Evolutionary conservation across 2,113 vertebrate species (phyloP).

Genomic region (Ctenomys sociabilis): DNA sequence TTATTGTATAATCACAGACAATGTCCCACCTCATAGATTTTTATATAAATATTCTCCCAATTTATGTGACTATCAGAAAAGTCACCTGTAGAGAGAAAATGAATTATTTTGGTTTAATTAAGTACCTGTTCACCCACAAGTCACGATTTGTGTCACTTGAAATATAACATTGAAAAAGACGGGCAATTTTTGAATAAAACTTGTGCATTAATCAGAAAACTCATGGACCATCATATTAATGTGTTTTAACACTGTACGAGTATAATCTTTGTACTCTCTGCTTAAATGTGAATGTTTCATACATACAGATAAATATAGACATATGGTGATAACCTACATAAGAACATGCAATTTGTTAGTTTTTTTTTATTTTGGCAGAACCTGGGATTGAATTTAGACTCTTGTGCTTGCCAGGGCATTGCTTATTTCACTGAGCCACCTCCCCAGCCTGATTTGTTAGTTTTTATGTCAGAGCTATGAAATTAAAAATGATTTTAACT

Average conservation of each 20-base stretch:
- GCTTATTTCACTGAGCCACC: too few species aligned
- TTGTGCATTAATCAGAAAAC: not conserved
- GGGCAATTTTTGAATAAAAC: not conserved
- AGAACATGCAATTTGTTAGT: not conserved
- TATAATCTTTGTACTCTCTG: not conserved
- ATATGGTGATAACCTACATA: not conserved
- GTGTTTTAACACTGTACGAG: not conserved
- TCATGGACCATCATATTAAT: not conserved
- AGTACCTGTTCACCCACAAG: not conserved
- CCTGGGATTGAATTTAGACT: too few species aligned
- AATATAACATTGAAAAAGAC: not conserved
- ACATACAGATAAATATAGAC: too few species aligned
- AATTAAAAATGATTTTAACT: slow-evolving; percentile 3
- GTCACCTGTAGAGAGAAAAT: not conserved
- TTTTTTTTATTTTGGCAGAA: too few species aligned
- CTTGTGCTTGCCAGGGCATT: too few species aligned
- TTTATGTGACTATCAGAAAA: not conserved
- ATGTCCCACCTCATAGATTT: not conserved
- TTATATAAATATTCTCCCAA: not conserved
- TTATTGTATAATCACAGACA: not conserved
- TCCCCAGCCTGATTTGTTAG: too few species aligned
- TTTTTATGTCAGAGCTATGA: not conserved
- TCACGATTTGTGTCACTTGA: not conserved
- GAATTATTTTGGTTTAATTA: not conserved
- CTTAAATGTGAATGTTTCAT: slow-evolving; percentile 10